A percentile compares a stretch with the other conserved stretches of the same genome.
phyloP scores from a whole-genome alignment of 2,888 invertebrate species.

The Augochlorella aurata region DNA sequence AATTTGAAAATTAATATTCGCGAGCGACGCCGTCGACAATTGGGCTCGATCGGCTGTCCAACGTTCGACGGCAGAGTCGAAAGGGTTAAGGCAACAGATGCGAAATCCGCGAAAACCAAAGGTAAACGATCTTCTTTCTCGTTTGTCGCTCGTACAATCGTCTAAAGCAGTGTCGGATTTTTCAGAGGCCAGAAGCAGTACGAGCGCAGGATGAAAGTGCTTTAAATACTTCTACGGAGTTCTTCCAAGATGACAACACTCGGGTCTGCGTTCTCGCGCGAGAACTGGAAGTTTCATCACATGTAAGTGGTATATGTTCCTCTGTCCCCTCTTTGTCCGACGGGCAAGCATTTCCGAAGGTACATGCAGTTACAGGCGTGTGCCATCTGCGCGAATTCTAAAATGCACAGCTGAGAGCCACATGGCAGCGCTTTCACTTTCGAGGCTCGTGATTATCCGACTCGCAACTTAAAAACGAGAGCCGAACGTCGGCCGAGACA shows the following conservation, averaged over 20 bases:
- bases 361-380: background rate
- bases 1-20: no score
- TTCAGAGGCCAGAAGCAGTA: background rate
- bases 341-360: no score
- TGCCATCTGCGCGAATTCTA: constrained; percentile 2
- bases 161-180: background rate
- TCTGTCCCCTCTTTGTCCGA: background rate
- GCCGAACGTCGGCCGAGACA: background rate
- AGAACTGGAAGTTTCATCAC: background rate
- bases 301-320: constrained; percentile 2
- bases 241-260: background rate
- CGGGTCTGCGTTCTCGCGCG: background rate
- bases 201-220: background rate
- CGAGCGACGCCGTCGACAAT: no score
- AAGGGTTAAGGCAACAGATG: no score
- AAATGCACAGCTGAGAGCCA: constrained; percentile 9
- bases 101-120: no score
- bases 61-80: no score
- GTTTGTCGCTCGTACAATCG: background rate
- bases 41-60: no score
- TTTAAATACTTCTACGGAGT: background rate
- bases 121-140: no score
- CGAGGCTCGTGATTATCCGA: background rate
- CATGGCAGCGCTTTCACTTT: constrained; percentile 1
- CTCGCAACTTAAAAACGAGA: background rate